Percentiles rank a stretch among this genome's conserved stretches.
Conservation (phyloP, 2,113 vertebrate genomes). For the Tympanuchus pallidicinctus region DNA sequence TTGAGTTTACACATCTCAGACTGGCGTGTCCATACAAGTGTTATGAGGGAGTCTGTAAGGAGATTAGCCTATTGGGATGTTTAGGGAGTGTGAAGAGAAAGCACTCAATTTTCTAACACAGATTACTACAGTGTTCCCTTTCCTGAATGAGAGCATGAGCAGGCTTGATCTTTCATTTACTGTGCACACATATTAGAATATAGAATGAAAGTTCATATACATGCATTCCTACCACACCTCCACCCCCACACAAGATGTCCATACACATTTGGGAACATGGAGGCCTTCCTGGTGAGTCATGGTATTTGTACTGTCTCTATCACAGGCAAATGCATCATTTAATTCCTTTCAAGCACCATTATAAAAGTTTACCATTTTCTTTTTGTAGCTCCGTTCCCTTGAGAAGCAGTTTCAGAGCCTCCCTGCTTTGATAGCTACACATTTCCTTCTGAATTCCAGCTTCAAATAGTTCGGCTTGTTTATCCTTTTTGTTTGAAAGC, state of each 20-base stretch:
- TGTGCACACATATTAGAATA: neutral
- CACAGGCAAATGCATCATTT: conserved; percentile 6
- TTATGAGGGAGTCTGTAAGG: neutral
- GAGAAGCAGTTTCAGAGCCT: neutral
- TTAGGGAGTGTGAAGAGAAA: neutral
- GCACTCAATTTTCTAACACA: neutral
- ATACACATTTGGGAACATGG: neutral
- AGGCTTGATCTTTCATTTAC: neutral
- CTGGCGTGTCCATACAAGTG: neutral
- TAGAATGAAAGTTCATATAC: neutral
- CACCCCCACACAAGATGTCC: neutral
- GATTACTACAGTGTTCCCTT: neutral
- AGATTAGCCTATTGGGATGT: neutral
- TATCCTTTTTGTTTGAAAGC: conserved; percentile 1
- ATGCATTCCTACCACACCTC: neutral
- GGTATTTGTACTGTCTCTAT: neutral
- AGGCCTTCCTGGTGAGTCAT: conserved; percentile 23
- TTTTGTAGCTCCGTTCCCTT: neutral
- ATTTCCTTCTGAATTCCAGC: neutral
- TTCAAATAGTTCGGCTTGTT: neutral
- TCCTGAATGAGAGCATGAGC: neutral
- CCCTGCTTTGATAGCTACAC: neutral
- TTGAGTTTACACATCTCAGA: neutral
- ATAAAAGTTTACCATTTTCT: neutral
- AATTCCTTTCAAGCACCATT: conserved; percentile 16